Evolutionary conservation across 2,888 invertebrate species (phyloP).

Genomic region (Eristalis arbustorum): DNA sequence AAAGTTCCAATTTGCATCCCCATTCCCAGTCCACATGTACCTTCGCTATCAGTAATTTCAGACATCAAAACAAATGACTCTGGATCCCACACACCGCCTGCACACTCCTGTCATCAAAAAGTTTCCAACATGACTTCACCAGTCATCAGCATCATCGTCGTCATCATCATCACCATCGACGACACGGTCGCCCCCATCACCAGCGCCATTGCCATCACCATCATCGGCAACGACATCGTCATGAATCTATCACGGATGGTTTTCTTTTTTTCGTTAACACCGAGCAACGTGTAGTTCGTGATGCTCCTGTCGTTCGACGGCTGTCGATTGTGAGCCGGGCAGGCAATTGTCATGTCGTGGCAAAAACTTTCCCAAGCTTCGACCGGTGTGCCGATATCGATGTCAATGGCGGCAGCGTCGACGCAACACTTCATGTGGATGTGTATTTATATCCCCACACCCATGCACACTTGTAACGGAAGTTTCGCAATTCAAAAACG

Average conservation of each 20-base stretch:
- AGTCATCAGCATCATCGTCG: slow-evolving; percentile 47
- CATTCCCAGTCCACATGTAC: neutral
- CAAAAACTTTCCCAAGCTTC: slow-evolving; percentile 65
- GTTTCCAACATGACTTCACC: slow-evolving; percentile 55
- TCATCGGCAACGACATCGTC: slow-evolving; percentile 37
- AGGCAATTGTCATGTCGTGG: slow-evolving; percentile 61
- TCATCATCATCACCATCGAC: neutral
- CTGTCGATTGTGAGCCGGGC: slow-evolving; percentile 50
- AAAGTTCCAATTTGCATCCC: slow-evolving; percentile 23
- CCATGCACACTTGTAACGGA: slow-evolving; percentile 58
- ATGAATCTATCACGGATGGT: slow-evolving; percentile 62
- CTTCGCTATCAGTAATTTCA: slow-evolving; percentile 56
- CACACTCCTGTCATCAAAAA: slow-evolving; percentile 52
- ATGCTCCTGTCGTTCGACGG: slow-evolving; percentile 40
- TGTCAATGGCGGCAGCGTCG: neutral
- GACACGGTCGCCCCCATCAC: neutral
- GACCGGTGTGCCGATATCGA: slow-evolving; percentile 7
- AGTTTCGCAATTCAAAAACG: slow-evolving; percentile 67
- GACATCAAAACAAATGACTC: slow-evolving; percentile 66
- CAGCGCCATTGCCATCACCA: slow-evolving; percentile 18
- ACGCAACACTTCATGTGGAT: slow-evolving; percentile 22
- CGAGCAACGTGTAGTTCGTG: slow-evolving; percentile 67
- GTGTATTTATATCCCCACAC: slow-evolving; percentile 31
- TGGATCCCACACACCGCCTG: slow-evolving; percentile 12
- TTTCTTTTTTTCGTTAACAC: slow-evolving; percentile 41